These are phyloP conservation scores for Protobothrops mucrosquamatus DNA, from an alignment of 2,113 vertebrate genomes.

Conservation along the genomic window DNA sequence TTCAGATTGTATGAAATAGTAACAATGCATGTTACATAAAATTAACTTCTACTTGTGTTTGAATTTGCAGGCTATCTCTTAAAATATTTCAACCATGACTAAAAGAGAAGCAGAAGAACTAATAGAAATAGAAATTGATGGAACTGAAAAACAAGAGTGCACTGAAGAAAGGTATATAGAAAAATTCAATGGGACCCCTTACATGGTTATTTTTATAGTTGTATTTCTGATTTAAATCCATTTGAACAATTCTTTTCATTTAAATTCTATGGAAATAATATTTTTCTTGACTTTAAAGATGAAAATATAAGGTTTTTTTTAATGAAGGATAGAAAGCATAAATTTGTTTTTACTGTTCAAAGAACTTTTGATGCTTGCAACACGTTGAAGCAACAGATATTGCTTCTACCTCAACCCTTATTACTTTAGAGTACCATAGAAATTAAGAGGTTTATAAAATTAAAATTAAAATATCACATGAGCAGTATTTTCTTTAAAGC, in stretches of 20 bases:
- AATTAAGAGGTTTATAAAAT: neutral
- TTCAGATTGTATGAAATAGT: neutral
- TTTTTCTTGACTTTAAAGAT: neutral
- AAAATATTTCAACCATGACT: constrained; percentile 80
- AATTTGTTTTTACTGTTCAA: neutral
- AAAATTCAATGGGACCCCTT: neutral
- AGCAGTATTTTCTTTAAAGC: neutral
- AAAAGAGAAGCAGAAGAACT: constrained; percentile 95
- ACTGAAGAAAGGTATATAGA: constrained; percentile 89
- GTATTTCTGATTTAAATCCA: neutral
- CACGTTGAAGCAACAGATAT: neutral
- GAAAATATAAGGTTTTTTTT: neutral
- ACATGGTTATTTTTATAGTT: neutral
- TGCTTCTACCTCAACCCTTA: neutral
- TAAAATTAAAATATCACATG: neutral
- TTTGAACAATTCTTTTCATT: neutral
- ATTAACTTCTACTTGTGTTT: neutral
- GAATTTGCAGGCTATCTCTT: constrained; percentile 58
- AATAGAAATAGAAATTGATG: constrained; percentile 99
- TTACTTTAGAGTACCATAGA: neutral
- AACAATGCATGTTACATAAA: neutral
- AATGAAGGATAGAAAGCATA: neutral
- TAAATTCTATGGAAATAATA: neutral
- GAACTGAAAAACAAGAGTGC: constrained; percentile 90
- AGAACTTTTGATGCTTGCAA: neutral